These are phyloP conservation scores for Mesocentrotus franciscanus DNA, from an alignment of 53 echinoderm and acorn worm species.

Conservation along the genomic window DNA sequence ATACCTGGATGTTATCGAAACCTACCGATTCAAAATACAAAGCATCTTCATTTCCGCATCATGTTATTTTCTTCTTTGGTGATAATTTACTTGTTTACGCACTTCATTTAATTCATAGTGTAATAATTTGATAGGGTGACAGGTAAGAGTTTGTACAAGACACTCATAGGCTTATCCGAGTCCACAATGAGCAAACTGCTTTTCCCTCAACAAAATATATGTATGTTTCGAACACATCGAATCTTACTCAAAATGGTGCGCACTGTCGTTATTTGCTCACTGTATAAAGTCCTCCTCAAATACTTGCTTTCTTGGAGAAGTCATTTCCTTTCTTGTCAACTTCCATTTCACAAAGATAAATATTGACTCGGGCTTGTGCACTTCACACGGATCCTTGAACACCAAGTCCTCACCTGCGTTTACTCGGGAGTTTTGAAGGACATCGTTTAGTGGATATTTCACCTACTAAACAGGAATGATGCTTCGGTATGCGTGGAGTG, in stretches of 20 bases:
- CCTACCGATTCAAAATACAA: too few relatives aligned
- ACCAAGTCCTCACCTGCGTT: background rate
- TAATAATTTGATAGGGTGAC: too few relatives aligned
- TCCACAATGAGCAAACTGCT: too few relatives aligned
- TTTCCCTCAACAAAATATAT: too few relatives aligned
- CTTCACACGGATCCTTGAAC: slow-evolving; percentile 4
- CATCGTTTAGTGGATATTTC: background rate
- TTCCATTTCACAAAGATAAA: slow-evolving; percentile 43
- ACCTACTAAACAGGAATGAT: background rate
- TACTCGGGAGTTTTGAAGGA: background rate
- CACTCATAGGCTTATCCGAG: too few relatives aligned
- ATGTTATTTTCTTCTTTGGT: too few relatives aligned
- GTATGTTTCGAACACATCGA: background rate
- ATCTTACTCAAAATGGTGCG: background rate
- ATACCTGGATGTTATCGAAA: too few relatives aligned
- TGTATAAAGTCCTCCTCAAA: slow-evolving; percentile 2
- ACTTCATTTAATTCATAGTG: too few relatives aligned
- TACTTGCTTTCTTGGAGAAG: background rate
- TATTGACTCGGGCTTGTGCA: background rate
- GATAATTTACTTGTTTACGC: too few relatives aligned
- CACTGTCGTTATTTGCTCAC: background rate
- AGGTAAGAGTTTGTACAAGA: too few relatives aligned
- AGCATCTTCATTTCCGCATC: too few relatives aligned
- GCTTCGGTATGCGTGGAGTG: background rate
- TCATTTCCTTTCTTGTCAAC: slow-evolving; percentile 28